Evolutionary conservation across 37 sponge, comb jelly and placozoan genomes (phyloP).

Genomic region (Oopsacas minuta): DNA sequence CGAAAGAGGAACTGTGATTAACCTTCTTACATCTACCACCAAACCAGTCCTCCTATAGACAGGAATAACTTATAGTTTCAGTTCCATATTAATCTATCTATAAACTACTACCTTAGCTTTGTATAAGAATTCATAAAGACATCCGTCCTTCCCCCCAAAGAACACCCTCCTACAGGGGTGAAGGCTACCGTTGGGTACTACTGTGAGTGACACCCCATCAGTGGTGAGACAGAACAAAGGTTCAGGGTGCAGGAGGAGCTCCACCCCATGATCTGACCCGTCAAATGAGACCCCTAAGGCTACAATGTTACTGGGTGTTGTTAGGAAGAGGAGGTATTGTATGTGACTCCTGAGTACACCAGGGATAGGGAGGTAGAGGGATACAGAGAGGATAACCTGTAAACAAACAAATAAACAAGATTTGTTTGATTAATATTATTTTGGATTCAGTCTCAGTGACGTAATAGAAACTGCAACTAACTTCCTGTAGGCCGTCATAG

Average conservation of each 20-base stretch:
- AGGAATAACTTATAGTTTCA: too few species aligned
- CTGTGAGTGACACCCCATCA: constrained; percentile 60
- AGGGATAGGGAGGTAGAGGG: constrained; percentile 60
- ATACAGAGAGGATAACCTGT: constrained; percentile 65
- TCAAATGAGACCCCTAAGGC: constrained; percentile 81
- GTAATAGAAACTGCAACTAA: too few species aligned
- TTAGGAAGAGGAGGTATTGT: constrained; percentile 62
- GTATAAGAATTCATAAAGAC: constrained; percentile 81
- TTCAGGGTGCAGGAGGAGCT: constrained; percentile 91
- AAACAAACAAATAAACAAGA: not conserved
- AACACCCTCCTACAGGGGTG: constrained; percentile 60
- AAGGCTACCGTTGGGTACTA: constrained; percentile 22
- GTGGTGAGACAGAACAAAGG: constrained; percentile 79
- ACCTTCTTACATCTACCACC: constrained; percentile 48
- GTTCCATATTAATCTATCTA: not conserved
- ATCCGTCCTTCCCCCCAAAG: constrained; percentile 75
- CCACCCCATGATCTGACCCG: constrained; percentile 33
- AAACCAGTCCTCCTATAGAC: constrained; percentile 96
- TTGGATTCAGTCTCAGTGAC: not conserved
- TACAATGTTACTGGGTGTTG: constrained; percentile 78
- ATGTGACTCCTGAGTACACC: constrained; percentile 90
- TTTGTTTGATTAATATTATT: too few species aligned
- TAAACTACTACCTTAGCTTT: constrained; percentile 41
- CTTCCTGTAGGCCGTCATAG: constrained; percentile 90
- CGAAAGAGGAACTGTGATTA: constrained; percentile 67